Percentiles rank a stretch among this genome's conserved stretches.
phyloP scores from a whole-genome alignment of 2,888 invertebrate species.

The Drosophila neonasuta region DNA sequence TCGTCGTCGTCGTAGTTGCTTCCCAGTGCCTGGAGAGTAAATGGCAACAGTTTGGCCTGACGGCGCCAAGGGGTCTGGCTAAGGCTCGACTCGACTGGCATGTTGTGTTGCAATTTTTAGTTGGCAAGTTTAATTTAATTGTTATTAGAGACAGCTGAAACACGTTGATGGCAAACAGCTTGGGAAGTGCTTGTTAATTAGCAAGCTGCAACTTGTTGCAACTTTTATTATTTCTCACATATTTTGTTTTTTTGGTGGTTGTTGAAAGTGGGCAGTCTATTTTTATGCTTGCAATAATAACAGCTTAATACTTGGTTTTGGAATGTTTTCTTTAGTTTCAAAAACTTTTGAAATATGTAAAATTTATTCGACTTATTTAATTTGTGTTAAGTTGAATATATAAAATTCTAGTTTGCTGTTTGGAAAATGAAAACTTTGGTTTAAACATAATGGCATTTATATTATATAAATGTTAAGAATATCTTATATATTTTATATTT shows the following conservation, averaged over 20 bases:
- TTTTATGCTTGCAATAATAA: not conserved
- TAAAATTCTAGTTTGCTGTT: too few relatives aligned
- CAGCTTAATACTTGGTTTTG: not conserved
- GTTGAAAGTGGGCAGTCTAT: not conserved
- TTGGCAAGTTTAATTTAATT: slow-evolving; percentile 68
- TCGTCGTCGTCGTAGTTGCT: slow-evolving; percentile 6
- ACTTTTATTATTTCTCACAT: not conserved
- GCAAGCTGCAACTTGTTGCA: slow-evolving; percentile 52
- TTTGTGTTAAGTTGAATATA: too few relatives aligned
- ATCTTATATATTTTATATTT: too few relatives aligned
- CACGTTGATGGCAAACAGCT: slow-evolving; percentile 36
- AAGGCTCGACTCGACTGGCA: slow-evolving; percentile 37
- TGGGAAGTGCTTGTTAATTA: slow-evolving; percentile 68
- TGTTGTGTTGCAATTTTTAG: slow-evolving; percentile 56
- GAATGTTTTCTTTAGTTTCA: too few relatives aligned
- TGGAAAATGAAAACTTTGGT: too few relatives aligned
- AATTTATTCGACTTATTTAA: too few relatives aligned
- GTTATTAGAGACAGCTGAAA: slow-evolving; percentile 62
- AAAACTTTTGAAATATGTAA: too few relatives aligned
- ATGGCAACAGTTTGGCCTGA: slow-evolving; percentile 36
- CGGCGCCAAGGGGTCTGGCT: slow-evolving; percentile 17
- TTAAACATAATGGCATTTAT: too few relatives aligned
- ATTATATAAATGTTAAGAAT: too few relatives aligned
- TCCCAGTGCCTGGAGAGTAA: slow-evolving; percentile 24
- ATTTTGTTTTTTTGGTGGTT: slow-evolving; percentile 2